Base-by-base conservation (phyloP, 2,888 invertebrate genomes). In the Diaperis boleti region DNA sequence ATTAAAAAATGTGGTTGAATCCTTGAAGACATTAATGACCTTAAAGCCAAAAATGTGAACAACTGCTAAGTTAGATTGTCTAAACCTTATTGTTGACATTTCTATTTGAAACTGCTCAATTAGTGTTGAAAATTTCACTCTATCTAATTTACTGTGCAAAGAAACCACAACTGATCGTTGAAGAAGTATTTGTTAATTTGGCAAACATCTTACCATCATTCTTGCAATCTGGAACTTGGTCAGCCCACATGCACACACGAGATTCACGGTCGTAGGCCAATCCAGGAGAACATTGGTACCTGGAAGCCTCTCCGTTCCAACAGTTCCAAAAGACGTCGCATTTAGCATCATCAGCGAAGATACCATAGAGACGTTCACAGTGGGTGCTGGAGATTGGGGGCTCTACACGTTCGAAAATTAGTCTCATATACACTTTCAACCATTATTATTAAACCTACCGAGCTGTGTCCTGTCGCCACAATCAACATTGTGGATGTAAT, bases 271-370 rank as follows among this genome's bases (percentile, higher is more conserved):
- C 94, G 85, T 96, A 96, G 69, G 95, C 96, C 49, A 96, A 87
- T 72, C 96, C 96, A 74, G 96, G 95, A 72, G 95, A 94, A 85
- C 96, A 96, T 82, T 95, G 94, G 83, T 96, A 96, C 76, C 93
- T 89, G 78, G 94, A 94, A 3, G 95, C 90, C 81, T 96, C 95
- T 52, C 96, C 96, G 83, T 94, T 95, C 95, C 96, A 96, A 83
- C 96, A 96, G 83, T 95, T 95, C 94, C 95, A 96, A 91, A 96
- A 96, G 10, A 92, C 92, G 82, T 95, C 94, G 81, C 96, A 96
- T 82, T 94, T 93, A 72, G 84, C 84, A 56, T 90, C 92, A 78
- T 96, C 95, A 67, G 94, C 83, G 87, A 95, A 96, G 85, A 96
- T 95, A 76, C 96, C 96, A 82, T 95, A 96, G 71, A 96, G 83